Evolutionary conservation across 2,888 invertebrate genomes (phyloP).

Genomic region (Patella ulyssiponensis): DNA sequence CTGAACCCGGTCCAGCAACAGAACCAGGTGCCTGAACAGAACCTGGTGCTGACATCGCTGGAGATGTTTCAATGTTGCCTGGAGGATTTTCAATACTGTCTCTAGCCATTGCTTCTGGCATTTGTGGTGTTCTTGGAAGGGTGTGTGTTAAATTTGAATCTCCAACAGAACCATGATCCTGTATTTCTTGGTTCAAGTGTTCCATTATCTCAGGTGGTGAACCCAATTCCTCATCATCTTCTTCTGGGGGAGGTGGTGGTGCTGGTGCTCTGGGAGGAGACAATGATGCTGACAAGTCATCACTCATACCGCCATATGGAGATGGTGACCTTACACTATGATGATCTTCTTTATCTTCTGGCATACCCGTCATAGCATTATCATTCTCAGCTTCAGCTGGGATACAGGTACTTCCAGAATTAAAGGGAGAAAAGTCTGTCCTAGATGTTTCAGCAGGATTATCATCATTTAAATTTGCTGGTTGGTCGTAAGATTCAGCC

Average conservation of each 20-base stretch:
- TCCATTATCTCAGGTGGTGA: slow-evolving; percentile 21
- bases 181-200: slow-evolving; percentile 21
- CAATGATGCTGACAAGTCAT: slow-evolving; percentile 41
- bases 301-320: slow-evolving; percentile 41
- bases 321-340: slow-evolving; percentile 28
- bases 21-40: neutral
- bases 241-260: slow-evolving; percentile 41
- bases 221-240: slow-evolving; percentile 38
- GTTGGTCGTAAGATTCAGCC: neutral
- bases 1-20: neutral
- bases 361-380: slow-evolving; percentile 15
- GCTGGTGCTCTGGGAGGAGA: slow-evolving; percentile 48
- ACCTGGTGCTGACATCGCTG: neutral
- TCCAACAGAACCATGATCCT: neutral
- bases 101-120: slow-evolving; percentile 24
- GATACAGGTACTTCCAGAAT: neutral
- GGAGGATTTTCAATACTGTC: slow-evolving; percentile 10
- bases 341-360: slow-evolving; percentile 28
- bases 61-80: neutral
- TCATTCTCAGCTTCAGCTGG: slow-evolving; percentile 17
- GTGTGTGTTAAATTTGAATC: neutral
- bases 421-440: neutral
- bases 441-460: neutral
- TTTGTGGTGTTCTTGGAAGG: neutral
- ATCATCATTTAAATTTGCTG: neutral